Evolutionary conservation across 2,888 invertebrate genomes (phyloP).

Genomic region (Thymelicus acteon): DNA sequence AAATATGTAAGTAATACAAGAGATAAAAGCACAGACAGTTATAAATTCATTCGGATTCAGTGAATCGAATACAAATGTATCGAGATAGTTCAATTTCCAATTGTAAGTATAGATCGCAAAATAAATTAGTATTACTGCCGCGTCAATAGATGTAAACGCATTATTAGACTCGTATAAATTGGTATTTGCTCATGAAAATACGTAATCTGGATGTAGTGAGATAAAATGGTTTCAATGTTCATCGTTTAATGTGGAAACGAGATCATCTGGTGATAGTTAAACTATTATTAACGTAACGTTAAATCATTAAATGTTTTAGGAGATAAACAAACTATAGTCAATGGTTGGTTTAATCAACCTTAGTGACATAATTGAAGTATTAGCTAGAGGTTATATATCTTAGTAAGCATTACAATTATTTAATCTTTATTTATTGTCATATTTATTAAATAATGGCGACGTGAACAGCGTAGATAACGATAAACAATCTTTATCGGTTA

Average conservation of each 20-base stretch:
- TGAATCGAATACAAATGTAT: slow-evolving; percentile 17
- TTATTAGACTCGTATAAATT: slow-evolving; percentile 7
- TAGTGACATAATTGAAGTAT: not conserved
- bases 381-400: too few species aligned
- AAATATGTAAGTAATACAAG: slow-evolving; percentile 23
- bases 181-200: not conserved
- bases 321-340: not conserved
- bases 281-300: slow-evolving; percentile 1
- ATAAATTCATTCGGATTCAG: slow-evolving; percentile 22
- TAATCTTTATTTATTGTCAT: not conserved
- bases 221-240: slow-evolving; percentile 7
- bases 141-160: slow-evolving; percentile 13
- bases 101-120: not conserved
- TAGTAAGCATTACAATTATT: not conserved
- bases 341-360: not conserved
- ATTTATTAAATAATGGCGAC: not conserved
- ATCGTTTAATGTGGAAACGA: slow-evolving; percentile 20
- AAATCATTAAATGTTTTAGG: slow-evolving; percentile 23
- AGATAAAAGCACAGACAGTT: slow-evolving; percentile 28
- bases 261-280: slow-evolving; percentile 33
- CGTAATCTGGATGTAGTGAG: slow-evolving; percentile 1
- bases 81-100: slow-evolving; percentile 16
- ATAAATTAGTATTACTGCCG: slow-evolving; percentile 6
- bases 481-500: slow-evolving; percentile 7
- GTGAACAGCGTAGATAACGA: not conserved